Evolutionary conservation across 1,140 invertebrate genomes (phyloP), one percentile per base, ranked within the genome.

Genomic region (Habropoda laboriosa): DNA sequence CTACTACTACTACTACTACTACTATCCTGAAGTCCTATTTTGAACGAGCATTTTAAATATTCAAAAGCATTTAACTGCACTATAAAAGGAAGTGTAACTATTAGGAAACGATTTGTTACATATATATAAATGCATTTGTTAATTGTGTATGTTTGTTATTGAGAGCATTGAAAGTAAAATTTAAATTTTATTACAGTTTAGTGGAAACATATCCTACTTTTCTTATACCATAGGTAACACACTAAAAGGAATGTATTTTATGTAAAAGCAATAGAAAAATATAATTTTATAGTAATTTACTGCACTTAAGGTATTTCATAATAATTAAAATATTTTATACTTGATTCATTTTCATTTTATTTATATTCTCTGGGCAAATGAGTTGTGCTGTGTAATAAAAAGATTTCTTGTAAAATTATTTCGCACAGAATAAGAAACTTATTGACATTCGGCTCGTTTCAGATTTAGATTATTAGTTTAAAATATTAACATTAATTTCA

Each of bases 91-190:
- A 67, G 21, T 57, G 61, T 76, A 67, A 67, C 42, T 24, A 24
- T 67, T 45, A 40, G 10, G 24, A 3, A 76, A 27, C 27, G 8
- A 12, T 66, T 66, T 67, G 47, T 45, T 75, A 67, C 27, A 55
- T 40, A 18, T 67, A 24, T 55, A 10, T 55, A n/a, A 74, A 40
- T 74, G 10, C 8, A 63, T 63, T 63, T 61, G 12, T 74, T 58
- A 27, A 58, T 53, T 66, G 42, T 53, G 71, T 12, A 74, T 30
- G 42, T 35, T 64, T 38, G 27, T 27, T 40, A 64, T 35, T 53
- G 72, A 75, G 40, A 66, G 53, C n/a, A 75, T 75, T 75, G 60
- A 66, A 75, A 75, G 47, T 53, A 66, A 66, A 75, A 75, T 75
- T n/a, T 75, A 66, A 75, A 66, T 75, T 66, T 66, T 35, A 53